These are phyloP conservation scores for Andrena hattorfiana DNA, from an alignment of 2,888 invertebrate genomes.

Conservation along the genomic window DNA sequence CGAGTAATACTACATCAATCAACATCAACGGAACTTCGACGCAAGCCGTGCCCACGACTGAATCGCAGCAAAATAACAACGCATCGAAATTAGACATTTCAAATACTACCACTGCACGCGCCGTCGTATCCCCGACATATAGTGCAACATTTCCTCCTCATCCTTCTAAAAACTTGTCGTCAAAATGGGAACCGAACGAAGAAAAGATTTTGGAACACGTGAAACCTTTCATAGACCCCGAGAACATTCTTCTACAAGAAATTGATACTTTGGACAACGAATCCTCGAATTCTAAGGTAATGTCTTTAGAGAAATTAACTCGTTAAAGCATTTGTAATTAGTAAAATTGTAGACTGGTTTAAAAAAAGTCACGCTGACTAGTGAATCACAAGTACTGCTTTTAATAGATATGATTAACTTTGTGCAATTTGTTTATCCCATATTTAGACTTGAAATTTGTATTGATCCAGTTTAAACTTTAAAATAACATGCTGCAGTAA, in stretches of 20 bases:
- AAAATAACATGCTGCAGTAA: too few species aligned
- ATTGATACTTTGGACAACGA: slow-evolving; percentile 77
- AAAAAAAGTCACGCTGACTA: background rate
- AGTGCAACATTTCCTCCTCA: background rate
- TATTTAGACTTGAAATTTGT: too few species aligned
- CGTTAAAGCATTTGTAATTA: background rate
- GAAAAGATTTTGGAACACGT: slow-evolving; percentile 26
- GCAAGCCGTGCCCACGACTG: background rate
- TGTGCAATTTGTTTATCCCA: too few species aligned
- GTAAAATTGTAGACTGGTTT: background rate
- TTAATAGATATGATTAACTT: too few species aligned
- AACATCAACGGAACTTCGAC: background rate
- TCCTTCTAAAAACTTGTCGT: background rate
- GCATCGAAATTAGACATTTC: background rate
- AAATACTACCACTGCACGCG: background rate
- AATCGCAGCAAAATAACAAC: background rate
- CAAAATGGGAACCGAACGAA: background rate
- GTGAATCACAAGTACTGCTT: too few species aligned
- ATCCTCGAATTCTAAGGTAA: slow-evolving; percentile 72
- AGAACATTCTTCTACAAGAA: slow-evolving; percentile 77
- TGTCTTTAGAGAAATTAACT: background rate
- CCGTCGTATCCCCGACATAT: background rate
- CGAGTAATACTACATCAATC: slow-evolving; percentile 19
- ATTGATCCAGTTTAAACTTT: too few species aligned
- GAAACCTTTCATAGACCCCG: slow-evolving; percentile 71